A percentile compares a stretch with the other conserved stretches of the same genome.
Evolutionary conservation across 2,113 vertebrate species (phyloP).

Genomic region (Toxotes chatareus): DNA sequence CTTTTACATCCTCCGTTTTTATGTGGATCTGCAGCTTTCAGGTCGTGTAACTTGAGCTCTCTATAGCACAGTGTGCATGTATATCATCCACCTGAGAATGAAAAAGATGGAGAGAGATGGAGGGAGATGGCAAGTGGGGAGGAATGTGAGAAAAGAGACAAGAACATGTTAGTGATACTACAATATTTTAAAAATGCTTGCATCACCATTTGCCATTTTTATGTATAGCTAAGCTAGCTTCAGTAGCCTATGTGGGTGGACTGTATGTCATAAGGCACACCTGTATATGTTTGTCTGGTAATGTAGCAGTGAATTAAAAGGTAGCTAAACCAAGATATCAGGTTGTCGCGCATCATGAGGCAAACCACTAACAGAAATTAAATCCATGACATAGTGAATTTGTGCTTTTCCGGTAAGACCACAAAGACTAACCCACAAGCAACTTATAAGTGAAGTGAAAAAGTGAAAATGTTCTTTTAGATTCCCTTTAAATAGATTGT

Average conservation of each 20-base stretch:
- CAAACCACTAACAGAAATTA: not conserved
- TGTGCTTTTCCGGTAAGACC: not conserved
- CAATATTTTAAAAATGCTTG: not conserved
- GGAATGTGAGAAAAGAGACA: slow-evolving; percentile 25
- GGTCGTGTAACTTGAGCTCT: not conserved
- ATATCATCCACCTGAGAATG: slow-evolving; percentile 56
- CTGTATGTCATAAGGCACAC: not conserved
- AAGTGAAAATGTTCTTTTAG: not conserved
- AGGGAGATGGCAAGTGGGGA: slow-evolving; percentile 9
- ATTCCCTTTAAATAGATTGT: not conserved
- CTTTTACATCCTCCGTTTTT: slow-evolving; percentile 29
- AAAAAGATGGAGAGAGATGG: slow-evolving; percentile 24
- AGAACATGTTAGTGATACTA: slow-evolving; percentile 28
- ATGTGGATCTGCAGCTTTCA: slow-evolving; percentile 20
- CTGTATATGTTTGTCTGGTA: not conserved
- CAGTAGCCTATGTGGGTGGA: not conserved
- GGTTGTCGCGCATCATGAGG: not conserved
- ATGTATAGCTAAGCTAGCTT: not conserved
- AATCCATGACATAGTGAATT: not conserved
- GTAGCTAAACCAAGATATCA: not conserved
- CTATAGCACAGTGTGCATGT: not conserved
- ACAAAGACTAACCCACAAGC: not conserved
- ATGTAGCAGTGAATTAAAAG: not conserved
- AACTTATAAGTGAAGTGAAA: not conserved
- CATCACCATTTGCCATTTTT: not conserved